Conservation (phyloP, 2,797 vertebrate species). For the Poeciliopsis turneri region DNA sequence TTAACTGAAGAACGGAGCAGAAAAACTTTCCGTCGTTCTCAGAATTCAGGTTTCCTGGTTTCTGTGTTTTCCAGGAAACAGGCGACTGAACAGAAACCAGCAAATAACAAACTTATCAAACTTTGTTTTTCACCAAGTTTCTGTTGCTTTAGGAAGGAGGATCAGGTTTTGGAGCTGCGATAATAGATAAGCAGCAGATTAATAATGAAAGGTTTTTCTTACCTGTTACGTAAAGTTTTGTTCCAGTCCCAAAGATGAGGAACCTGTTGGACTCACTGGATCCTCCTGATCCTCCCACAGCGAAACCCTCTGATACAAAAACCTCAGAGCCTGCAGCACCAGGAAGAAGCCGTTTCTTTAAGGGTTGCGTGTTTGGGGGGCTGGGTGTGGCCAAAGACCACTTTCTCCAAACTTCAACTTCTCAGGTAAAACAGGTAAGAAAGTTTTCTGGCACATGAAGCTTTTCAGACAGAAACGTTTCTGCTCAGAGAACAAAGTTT, state of each 20-base stretch:
- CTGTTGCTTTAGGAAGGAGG: background rate
- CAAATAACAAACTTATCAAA: background rate
- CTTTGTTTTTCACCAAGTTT: background rate
- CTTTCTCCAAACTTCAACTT: background rate
- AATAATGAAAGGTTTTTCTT: conserved; percentile 9
- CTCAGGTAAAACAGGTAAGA: background rate
- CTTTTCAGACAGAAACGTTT: background rate
- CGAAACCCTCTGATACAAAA: conserved; percentile 33
- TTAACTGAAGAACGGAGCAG: background rate
- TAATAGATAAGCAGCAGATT: background rate
- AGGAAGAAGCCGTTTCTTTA: background rate
- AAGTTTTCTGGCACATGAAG: background rate
- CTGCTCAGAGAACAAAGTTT: background rate
- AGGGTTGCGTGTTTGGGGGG: background rate
- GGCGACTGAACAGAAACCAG: background rate
- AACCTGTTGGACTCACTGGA: background rate
- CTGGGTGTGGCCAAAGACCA: background rate
- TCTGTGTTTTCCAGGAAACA: conserved; percentile 2
- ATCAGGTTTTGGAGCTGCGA: background rate
- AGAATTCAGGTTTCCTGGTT: background rate
- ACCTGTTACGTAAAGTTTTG: conserved; percentile 45
- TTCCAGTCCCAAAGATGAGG: conserved; percentile 43
- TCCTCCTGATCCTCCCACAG: conserved; percentile 10
- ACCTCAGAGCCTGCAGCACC: background rate
- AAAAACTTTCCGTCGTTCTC: background rate